These are phyloP conservation scores for Podilymbus podiceps DNA, from an alignment of 2,113 vertebrate species.

Conservation along the genomic window DNA sequence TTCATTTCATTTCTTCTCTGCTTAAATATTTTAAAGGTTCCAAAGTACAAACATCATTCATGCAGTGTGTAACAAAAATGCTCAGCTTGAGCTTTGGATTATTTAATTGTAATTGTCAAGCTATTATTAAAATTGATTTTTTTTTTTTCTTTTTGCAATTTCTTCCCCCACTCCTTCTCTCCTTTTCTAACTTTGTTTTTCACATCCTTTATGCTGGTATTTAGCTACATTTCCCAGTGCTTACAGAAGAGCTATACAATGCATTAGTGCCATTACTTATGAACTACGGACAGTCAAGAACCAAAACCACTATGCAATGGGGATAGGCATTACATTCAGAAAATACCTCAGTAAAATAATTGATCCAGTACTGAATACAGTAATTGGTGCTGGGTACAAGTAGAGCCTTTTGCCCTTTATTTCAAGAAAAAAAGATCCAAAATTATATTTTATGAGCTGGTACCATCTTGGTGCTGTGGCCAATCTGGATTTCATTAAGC, in stretches of 20 bases:
- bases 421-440: background rate
- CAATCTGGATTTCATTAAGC: background rate
- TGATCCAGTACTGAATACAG: background rate
- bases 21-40: slow-evolving; percentile 80
- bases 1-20: slow-evolving; percentile 75
- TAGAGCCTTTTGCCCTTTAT: background rate
- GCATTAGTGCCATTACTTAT: background rate
- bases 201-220: background rate
- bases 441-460: background rate
- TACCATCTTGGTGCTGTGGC: background rate
- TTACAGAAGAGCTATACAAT: background rate
- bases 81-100: slow-evolving; percentile 59
- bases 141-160: slow-evolving; percentile 12
- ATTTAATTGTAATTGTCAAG: slow-evolving; percentile 69
- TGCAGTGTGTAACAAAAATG: slow-evolving; percentile 47
- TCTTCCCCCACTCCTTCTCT: background rate
- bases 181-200: background rate
- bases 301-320: background rate
- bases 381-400: background rate
- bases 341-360: background rate
- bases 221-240: background rate
- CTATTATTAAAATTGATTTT: slow-evolving; percentile 49
- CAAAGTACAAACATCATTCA: slow-evolving; percentile 77
- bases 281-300: background rate
- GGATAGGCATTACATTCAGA: background rate